Conservation (phyloP, 1,140 invertebrate species). For the Orius insidiosus region DNA sequence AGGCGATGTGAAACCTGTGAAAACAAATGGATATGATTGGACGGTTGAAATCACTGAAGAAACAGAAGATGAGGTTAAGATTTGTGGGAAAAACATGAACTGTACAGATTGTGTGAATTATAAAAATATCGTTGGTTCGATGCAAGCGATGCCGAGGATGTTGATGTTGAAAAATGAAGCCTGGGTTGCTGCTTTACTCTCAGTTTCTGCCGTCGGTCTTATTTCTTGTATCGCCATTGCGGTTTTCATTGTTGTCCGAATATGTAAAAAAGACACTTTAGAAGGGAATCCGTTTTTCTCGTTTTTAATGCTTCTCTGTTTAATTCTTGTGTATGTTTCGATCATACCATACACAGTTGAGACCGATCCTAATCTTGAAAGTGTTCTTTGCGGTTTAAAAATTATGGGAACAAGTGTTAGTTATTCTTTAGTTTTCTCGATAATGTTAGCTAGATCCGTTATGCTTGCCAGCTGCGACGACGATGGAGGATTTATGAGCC, state of each 20-base stretch:
- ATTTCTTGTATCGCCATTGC: conserved; percentile 28
- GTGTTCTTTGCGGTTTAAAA: conserved; percentile 27
- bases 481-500: conserved; percentile 35
- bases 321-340: conserved; percentile 31
- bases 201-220: conserved; percentile 28
- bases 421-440: conserved; percentile 34
- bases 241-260: conserved; percentile 32
- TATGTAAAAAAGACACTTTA: conserved; percentile 30
- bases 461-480: conserved; percentile 36
- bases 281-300: conserved; percentile 36
- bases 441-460: conserved; percentile 35
- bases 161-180: conserved; percentile 24
- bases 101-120: conserved; percentile 17
- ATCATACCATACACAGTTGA: conserved; percentile 30
- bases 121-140: conserved; percentile 12
- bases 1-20: conserved; percentile 7
- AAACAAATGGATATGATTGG: conserved; percentile 10
- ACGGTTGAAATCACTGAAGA: conserved; percentile 9
- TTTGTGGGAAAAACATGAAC: conserved; percentile 12
- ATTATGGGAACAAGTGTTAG: conserved; percentile 33
- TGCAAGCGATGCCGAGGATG: conserved; percentile 4
- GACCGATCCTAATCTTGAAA: conserved; percentile 8
- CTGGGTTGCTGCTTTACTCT: conserved; percentile 32
- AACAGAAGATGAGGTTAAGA: conserved; percentile 4
- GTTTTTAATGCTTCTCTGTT: conserved; percentile 30